Base-by-base conservation (phyloP, 2,888 invertebrate genomes). In the Sphaerophoria rueppellii region DNA sequence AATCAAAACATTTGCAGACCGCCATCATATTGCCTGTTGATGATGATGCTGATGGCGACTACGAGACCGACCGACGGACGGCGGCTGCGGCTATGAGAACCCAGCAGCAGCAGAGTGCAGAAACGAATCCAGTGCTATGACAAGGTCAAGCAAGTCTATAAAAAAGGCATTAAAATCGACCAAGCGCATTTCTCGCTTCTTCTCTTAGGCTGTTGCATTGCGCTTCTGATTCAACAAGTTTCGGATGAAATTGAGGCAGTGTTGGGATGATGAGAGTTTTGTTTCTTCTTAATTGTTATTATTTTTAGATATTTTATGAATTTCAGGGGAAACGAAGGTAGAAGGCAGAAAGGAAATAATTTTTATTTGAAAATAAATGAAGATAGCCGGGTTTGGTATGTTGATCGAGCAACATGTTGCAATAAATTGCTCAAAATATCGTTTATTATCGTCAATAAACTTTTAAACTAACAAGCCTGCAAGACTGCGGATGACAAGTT, bases 121-220 rank as follows among this genome's bases (percentile, higher is more conserved):
- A 50, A n/a, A 60, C 24, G 58, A 50, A 50, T 14, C 37, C 52
- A 65, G 58, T 48, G 72, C 82, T 73, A 77, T 86, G 86, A 86
- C 86, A 86, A 86, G 86, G 86, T 86, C 82, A 86, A 86, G 70
- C 71, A 82, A 86, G 74, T 82, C 52, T 60, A 86, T 78, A 82
- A 86, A 82, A 86, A 82, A 71, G 65, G 82, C 73, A 82, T 86
- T 86, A 86, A 86, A 86, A 78, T 86, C 77, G 40, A 40, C 7
- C 1, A 7, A 40, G 40, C 24, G 24, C 24, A 24, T 24, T 24
- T 24, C 24, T 24, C 24, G 24, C 24, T 24, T 24, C 24, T 24
- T 24, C 24, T 24, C 24, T 24, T 24, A 2, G 1, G 2, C 24
- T 24, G 24, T 9, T 40, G 1, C 40, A 1, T 1, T 40, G 6